Evolutionary conservation across 1,140 invertebrate species (phyloP).

Genomic region (Microplitis mediator): DNA sequence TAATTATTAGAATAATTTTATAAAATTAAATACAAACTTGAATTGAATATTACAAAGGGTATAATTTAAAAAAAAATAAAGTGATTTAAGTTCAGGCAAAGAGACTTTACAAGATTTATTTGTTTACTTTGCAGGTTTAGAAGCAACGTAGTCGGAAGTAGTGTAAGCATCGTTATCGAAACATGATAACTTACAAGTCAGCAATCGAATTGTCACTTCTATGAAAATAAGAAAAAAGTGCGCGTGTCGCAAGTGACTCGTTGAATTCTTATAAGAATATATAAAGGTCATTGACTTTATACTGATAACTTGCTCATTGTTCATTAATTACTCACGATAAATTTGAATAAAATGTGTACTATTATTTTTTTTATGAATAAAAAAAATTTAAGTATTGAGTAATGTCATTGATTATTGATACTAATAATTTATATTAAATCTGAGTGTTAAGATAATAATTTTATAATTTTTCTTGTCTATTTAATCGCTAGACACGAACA

Average conservation of each 20-base stretch:
- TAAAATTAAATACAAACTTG: too few species aligned
- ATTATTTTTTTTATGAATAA: too few species aligned
- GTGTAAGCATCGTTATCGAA: slow-evolving; percentile 11
- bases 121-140: not conserved
- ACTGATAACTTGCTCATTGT: not conserved
- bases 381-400: too few species aligned
- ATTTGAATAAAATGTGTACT: too few species aligned
- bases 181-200: slow-evolving; percentile 24
- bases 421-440: too few species aligned
- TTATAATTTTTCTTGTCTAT: not conserved
- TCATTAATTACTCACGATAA: not conserved
- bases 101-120: not conserved
- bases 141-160: slow-evolving; percentile 15
- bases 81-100: not conserved
- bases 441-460: not conserved
- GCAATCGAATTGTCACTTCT: slow-evolving; percentile 10
- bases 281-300: slow-evolving; percentile 38
- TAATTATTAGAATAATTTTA: too few species aligned
- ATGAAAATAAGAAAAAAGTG: slow-evolving; percentile 29
- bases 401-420: too few species aligned
- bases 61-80: too few species aligned
- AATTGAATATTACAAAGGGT: too few species aligned
- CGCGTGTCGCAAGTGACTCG: slow-evolving; percentile 45
- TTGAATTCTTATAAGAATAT: slow-evolving; percentile 38
- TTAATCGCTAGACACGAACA: not conserved